Base-by-base conservation (phyloP, 2,797 vertebrate species). In the Gymnopithys bicolor region DNA sequence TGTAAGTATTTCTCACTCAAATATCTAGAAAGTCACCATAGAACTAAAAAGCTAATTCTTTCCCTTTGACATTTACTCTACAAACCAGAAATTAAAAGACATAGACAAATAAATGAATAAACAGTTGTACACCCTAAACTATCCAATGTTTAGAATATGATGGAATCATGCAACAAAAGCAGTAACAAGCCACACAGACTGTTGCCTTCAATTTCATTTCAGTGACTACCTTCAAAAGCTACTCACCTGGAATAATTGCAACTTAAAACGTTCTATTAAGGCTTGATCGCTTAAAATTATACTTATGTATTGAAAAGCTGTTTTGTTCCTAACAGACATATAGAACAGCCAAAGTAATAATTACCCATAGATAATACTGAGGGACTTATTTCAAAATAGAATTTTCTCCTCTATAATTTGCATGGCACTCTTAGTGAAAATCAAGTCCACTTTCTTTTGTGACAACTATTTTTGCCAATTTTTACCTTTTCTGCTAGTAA, bases 271-370 rank as follows among this genome's bases (percentile, higher is more conserved):
- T 69, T 9, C 55, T 59, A 3, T 30, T 73, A 70, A 55, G 21
- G 19, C 85, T 52, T 85, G 21, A 73, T 48, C 9, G 19, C 21
- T 81, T 87, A 63, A 75, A 84, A 78, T 58, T 60, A 71, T 3
- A 69, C 2, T 63, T 0, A 0, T 0, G 0, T 21, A 8, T 14
- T 60, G 22, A 71, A 81, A 75, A 79, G 19, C 11, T 35, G 7
- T 46, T 78, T 71, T 37, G 51, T 39, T 76, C 6, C 1, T 43
- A 82, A 35, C 21, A 81, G 46, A 79, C 19, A 48, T 13, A 5
- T 27, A 79, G n/a, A n/a, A 14, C 1, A 70, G 17, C 5, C 25
- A 22, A 75, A 75, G 18, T 32, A 79, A 64, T 28, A 84, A 66
- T 30, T n/a, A 35, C 19, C 12, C 1, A 2, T 11, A 66, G 22